Evolutionary conservation across 2,888 invertebrate genomes (phyloP), one percentile per base, ranked within the genome.

Genomic region (Zaprionus obscuricornis): DNA sequence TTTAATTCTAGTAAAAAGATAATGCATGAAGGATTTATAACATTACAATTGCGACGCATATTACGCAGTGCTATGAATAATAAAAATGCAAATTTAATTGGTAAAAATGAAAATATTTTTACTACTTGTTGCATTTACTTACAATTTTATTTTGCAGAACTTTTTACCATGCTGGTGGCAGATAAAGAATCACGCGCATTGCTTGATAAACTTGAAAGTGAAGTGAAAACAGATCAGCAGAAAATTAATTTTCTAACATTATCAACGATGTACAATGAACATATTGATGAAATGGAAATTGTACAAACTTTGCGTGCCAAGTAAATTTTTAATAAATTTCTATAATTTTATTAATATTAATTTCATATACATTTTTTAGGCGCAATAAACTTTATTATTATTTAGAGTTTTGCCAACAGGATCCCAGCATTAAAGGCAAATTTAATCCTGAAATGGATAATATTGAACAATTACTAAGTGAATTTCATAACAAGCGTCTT

Each of bases 301-400:
- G 83, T 88, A 8, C 77, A 86, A 49, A 57, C 66, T 2, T 78
- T 88, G 26, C 76, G 86, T 4, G 76, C 79, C 22, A 87, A 84
- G 90, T 89, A 59, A 47, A n/a, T n/a, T n/a, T n/a, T n/a, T n/a
- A n/a, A n/a, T n/a, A n/a, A n/a, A n/a, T n/a, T n/a, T n/a, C n/a
- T n/a, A n/a, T n/a, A n/a, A n/a, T n/a, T n/a, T n/a, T n/a, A n/a
- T n/a, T n/a, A n/a, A n/a, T n/a, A n/a, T n/a, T n/a, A n/a, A n/a
- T n/a, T n/a, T n/a, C n/a, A n/a, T n/a, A n/a, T 11, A 0, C 16
- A 18, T n/a, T 1, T 24, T 60, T 39, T 51, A 90, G 90, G 22
- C 90, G 90, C 10, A 82, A 90, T 11, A 90, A 90, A 45, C 84
- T 89, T 13, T 89, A 76, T 66, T 90, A 90, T 45, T 90, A 89